phyloP scores from a whole-genome alignment of 2,888 invertebrate species.

The Chymomyza procnemis region DNA sequence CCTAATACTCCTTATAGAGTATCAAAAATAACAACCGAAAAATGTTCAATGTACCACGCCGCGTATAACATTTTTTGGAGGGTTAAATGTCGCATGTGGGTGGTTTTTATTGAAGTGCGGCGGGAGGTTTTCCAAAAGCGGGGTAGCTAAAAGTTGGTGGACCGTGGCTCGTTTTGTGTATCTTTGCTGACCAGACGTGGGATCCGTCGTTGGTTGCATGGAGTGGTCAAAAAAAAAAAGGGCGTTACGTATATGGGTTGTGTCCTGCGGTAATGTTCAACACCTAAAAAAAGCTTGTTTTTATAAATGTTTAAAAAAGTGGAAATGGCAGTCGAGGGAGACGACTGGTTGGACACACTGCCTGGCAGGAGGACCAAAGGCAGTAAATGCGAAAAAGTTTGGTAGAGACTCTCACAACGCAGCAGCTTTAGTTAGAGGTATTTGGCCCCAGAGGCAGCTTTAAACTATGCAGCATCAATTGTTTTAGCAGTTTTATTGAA shows the following conservation, averaged over 20 bases:
- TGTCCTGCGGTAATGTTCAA: slow-evolving; percentile 69
- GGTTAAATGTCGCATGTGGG: slow-evolving; percentile 71
- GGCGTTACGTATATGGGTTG: slow-evolving; percentile 43
- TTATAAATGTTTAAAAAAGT: slow-evolving; percentile 35
- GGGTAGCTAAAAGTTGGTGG: slow-evolving; percentile 38
- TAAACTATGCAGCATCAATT: not conserved
- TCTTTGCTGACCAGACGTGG: slow-evolving; percentile 65
- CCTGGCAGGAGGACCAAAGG: not conserved
- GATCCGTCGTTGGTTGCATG: too few species aligned
- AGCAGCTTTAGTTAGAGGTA: not conserved
- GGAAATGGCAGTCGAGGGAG: not conserved
- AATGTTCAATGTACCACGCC: slow-evolving; percentile 56
- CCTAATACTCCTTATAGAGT: too few species aligned
- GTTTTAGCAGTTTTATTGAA: not conserved
- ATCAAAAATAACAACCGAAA: slow-evolving; percentile 21
- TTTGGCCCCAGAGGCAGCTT: not conserved
- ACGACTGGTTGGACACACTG: not conserved
- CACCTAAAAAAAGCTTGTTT: slow-evolving; percentile 66
- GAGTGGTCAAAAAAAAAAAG: slow-evolving; percentile 21
- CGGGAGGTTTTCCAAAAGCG: not conserved
- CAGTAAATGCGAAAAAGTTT: not conserved
- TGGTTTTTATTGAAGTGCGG: not conserved
- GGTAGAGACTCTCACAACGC: not conserved
- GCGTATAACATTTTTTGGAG: slow-evolving; percentile 55
- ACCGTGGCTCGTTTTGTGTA: slow-evolving; percentile 42